Evolutionary conservation across 2,113 vertebrate genomes (phyloP).

Genomic region (Prolemur simus): DNA sequence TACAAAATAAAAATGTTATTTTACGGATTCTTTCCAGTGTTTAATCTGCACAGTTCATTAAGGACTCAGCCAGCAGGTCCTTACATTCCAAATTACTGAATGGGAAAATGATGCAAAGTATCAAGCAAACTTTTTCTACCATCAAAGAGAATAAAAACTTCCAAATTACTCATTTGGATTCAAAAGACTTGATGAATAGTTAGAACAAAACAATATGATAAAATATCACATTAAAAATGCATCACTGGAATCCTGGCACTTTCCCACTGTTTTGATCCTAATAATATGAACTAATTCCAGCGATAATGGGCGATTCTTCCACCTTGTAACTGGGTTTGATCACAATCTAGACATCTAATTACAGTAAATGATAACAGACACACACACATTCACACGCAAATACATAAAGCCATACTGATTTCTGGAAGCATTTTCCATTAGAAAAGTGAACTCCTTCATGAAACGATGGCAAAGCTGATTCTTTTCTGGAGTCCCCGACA

Average conservation of each 20-base stretch:
- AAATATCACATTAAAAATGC: conserved; percentile 10
- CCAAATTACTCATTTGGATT: background rate
- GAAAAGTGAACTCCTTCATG: conserved; percentile 95
- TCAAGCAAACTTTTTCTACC: conserved; percentile 25
- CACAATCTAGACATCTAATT: background rate
- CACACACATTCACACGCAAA: background rate
- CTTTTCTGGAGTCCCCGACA: conserved; percentile 95
- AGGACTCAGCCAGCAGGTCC: background rate
- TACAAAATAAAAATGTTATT: background rate
- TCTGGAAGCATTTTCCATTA: conserved; percentile 98
- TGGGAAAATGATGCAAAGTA: background rate
- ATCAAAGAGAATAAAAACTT: conserved; percentile 41
- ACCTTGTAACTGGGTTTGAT: background rate
- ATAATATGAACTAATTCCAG: conserved; percentile 6
- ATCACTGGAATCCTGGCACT: background rate
- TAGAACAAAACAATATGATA: background rate
- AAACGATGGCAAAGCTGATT: conserved; percentile 97
- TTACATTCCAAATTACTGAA: conserved; percentile 18
- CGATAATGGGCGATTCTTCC: background rate
- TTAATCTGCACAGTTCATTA: conserved; percentile 11
- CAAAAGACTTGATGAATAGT: background rate
- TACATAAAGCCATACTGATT: conserved; percentile 91
- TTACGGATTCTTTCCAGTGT: conserved; percentile 29
- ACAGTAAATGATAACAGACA: background rate
- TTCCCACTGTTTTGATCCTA: background rate